Evolutionary conservation across 1,140 invertebrate genomes (phyloP).

Genomic region (Ips nitidus): DNA sequence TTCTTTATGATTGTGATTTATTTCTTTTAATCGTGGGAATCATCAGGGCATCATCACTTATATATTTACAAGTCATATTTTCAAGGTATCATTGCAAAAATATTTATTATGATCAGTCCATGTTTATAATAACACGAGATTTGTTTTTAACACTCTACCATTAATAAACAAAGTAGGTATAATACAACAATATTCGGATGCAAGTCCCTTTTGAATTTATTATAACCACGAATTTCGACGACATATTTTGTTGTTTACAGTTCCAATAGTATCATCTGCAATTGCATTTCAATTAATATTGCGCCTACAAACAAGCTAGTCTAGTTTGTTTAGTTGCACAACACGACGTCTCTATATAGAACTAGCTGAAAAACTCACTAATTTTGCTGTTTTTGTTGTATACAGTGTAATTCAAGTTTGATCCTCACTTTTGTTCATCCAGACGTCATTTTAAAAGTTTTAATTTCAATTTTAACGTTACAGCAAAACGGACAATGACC

Average conservation of each 20-base stretch:
- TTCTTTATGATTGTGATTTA: conserved; percentile 46
- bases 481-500: no score
- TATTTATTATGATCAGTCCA: conserved; percentile 45
- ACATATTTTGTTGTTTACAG: conserved; percentile 2
- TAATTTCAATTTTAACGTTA: no score
- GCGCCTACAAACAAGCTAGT: conserved; percentile 45
- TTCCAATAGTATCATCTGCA: not conserved
- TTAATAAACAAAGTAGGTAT: no score
- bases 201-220: no score
- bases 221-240: conserved; percentile 10
- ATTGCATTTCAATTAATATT: conserved; percentile 1
- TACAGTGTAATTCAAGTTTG: no score
- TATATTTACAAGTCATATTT: conserved; percentile 12
- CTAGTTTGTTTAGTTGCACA: conserved; percentile 47
- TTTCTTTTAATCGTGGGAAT: conserved; percentile 29
- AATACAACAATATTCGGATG: no score
- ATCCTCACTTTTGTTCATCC: no score
- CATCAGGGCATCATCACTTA: conserved; percentile 39
- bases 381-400: conserved; percentile 40
- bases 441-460: no score
- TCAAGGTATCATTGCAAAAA: conserved; percentile 39
- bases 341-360: conserved; percentile 47
- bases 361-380: conserved; percentile 38
- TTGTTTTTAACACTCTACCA: not conserved
- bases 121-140: conserved; percentile 9